A percentile compares a stretch with the other conserved stretches of the same genome.
phyloP scores from a whole-genome alignment of 2,888 invertebrate species.

The Seladonia tumulorum region DNA sequence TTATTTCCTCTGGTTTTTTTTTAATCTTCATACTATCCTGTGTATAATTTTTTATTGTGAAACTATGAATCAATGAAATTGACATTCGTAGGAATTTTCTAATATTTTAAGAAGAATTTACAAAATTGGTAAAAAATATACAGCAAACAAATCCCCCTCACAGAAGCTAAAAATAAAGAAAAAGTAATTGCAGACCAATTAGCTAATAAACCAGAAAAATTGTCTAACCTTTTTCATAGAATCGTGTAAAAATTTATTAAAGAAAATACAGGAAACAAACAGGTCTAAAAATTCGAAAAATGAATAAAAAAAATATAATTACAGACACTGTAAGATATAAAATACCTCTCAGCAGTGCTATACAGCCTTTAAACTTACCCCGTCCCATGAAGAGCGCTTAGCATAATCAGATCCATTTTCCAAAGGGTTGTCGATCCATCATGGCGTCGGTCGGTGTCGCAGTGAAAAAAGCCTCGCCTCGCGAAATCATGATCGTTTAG shows the following conservation, averaged over 20 bases:
- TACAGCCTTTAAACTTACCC: background rate
- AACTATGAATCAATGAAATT: background rate
- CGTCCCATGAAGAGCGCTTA: background rate
- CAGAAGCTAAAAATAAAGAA: background rate
- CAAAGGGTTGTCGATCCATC: constrained; percentile 15
- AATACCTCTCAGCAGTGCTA: background rate
- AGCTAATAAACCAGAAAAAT: background rate
- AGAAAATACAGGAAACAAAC: background rate
- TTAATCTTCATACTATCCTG: too few species aligned
- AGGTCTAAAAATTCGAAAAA: background rate
- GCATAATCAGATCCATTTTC: background rate
- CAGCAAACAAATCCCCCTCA: background rate
- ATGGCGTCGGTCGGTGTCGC: constrained; percentile 19
- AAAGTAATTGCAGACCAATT: background rate
- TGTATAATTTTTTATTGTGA: background rate
- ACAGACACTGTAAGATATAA: background rate
- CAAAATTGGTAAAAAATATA: background rate
- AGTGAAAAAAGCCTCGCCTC: background rate
- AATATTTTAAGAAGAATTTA: background rate
- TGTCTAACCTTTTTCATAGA: background rate
- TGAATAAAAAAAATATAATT: background rate
- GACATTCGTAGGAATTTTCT: background rate
- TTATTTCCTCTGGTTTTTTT: too few species aligned
- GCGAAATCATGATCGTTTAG: constrained; percentile 6
- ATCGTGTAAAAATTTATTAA: background rate